Percentiles rank a stretch among this genome's conserved stretches.
These are phyloP conservation scores for Physella acuta DNA, from an alignment of 1,140 invertebrate species.

Conservation along the genomic window DNA sequence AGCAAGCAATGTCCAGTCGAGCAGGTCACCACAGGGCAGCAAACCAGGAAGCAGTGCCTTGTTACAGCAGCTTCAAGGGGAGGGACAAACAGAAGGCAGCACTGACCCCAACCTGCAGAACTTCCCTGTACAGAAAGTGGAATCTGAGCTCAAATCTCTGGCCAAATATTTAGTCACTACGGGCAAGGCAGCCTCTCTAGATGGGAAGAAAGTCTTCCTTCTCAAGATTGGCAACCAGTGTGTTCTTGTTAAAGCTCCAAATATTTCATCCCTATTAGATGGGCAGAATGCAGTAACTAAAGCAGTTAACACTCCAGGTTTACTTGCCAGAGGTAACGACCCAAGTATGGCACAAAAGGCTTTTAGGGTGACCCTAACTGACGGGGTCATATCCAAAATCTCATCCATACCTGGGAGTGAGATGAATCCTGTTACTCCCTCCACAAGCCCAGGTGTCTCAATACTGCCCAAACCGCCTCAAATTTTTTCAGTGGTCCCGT, in stretches of 20 bases:
- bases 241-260: constrained; percentile 9
- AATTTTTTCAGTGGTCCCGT: neutral
- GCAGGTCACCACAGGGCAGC: neutral
- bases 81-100: too few species aligned
- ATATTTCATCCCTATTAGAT: neutral
- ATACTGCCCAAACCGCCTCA: neutral
- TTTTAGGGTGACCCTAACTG: neutral
- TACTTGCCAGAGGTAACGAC: neutral
- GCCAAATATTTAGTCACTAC: neutral
- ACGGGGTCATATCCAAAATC: neutral
- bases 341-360: neutral
- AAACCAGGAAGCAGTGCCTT: neutral
- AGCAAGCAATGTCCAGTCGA: neutral
- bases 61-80: neutral
- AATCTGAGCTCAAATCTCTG: neutral
- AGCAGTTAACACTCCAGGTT: neutral
- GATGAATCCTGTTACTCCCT: neutral
- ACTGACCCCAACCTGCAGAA: neutral
- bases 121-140: neutral
- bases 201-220: neutral
- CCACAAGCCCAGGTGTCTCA: too few species aligned
- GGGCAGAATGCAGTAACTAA: neutral
- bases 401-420: neutral
- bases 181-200: neutral
- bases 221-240: constrained; percentile 9